phyloP scores from a whole-genome alignment of 53 echinoderm and acorn worm species.

The Actinopyga echinites region DNA sequence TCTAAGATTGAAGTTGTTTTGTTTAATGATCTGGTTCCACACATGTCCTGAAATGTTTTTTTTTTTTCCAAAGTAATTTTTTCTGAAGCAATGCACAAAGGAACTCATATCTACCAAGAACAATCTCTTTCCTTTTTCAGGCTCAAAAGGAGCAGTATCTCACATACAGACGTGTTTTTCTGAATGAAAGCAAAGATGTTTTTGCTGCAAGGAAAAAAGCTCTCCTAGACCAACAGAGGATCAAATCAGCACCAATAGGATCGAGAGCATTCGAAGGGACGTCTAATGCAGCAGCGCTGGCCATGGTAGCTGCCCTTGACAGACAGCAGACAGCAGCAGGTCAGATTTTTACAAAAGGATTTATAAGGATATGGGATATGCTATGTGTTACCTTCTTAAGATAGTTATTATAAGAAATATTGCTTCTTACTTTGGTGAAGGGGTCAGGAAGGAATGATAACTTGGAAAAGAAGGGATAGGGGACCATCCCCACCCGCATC shows the following conservation, averaged over 20 bases:
- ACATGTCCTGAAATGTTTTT: too few species aligned
- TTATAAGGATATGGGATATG: background rate
- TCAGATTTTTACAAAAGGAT: background rate
- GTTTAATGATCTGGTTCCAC: too few species aligned
- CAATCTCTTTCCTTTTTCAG: constrained; percentile 25
- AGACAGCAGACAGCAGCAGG: constrained; percentile 87
- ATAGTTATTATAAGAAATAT: background rate
- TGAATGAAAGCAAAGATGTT: constrained; percentile 76
- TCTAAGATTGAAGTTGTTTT: too few species aligned
- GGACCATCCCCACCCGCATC: too few species aligned
- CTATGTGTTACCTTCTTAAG: background rate
- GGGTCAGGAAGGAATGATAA: too few species aligned
- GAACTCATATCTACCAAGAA: too few species aligned
- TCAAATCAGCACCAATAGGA: constrained; percentile 57
- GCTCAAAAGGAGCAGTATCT: constrained; percentile 97
- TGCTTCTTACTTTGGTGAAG: too few species aligned
- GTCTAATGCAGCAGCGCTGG: constrained; percentile 79
- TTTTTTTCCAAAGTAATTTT: too few species aligned
- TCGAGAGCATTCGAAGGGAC: constrained; percentile 66
- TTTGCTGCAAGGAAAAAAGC: constrained; percentile 74
- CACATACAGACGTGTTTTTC: constrained; percentile 88
- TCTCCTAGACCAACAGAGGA: constrained; percentile 37
- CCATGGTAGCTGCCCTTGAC: constrained; percentile 91
- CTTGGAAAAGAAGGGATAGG: too few species aligned
- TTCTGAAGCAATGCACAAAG: too few species aligned